Conservation (phyloP, 2,888 invertebrate species). For the Electrophaes corylata region DNA sequence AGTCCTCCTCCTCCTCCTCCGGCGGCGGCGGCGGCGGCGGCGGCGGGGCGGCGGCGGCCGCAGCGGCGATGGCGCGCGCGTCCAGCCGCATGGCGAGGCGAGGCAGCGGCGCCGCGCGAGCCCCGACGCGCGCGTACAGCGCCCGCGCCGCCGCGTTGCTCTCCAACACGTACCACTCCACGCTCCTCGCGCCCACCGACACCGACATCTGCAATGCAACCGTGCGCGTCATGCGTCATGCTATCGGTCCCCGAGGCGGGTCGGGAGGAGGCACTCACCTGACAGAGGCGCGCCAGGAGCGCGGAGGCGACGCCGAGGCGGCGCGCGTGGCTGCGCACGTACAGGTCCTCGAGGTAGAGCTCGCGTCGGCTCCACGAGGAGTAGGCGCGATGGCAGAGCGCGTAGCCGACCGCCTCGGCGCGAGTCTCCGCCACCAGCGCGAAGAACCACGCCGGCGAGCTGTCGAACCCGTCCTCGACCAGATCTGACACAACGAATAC, state of each 20-base stretch:
- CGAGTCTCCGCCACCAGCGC: conserved; percentile 85
- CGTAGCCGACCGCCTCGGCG: conserved; percentile 87
- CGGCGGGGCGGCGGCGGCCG: conserved; percentile 14
- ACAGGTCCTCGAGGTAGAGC: conserved; percentile 94
- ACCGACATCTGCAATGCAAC: conserved; percentile 49
- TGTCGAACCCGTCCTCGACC: conserved; percentile 88
- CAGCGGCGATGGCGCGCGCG: conserved; percentile 48
- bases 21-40: conserved; percentile 1
- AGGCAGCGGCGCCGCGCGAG: conserved; percentile 69
- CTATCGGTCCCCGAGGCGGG: too few relatives aligned
- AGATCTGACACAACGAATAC: too few relatives aligned
- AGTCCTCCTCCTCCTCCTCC: too few relatives aligned
- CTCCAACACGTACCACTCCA: conserved; percentile 91
- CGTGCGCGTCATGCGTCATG: conserved; percentile 18
- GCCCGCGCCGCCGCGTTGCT: conserved; percentile 90
- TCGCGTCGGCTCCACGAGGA: conserved; percentile 94
- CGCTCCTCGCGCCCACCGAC: conserved; percentile 80
- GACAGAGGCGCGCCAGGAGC: conserved; percentile 59
- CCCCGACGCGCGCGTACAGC: conserved; percentile 91
- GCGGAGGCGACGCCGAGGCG: conserved; percentile 86
- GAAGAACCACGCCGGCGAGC: conserved; percentile 84
- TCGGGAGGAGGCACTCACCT: conserved; percentile 1
- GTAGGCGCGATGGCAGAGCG: conserved; percentile 91
- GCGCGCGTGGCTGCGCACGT: conserved; percentile 87
- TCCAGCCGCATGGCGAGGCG: conserved; percentile 71